phyloP scores from a whole-genome alignment of 1,140 invertebrate genomes.

The Triops cancriformis region DNA sequence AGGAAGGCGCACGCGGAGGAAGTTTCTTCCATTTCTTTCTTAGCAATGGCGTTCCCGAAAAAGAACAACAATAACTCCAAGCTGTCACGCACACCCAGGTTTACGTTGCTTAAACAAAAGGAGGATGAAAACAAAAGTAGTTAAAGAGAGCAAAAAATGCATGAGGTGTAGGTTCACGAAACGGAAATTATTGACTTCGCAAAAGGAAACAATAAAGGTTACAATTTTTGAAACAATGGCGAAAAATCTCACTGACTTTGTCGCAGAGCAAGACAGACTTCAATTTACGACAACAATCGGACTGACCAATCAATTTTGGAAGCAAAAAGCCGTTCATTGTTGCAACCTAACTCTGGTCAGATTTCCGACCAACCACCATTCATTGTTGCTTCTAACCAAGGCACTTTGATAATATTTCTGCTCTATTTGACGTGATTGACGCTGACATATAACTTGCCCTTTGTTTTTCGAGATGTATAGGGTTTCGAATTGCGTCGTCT shows the following conservation, averaged over 20 bases:
- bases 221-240: background rate
- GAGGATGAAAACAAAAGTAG: background rate
- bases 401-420: too few relatives aligned
- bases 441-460: too few relatives aligned
- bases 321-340: too few relatives aligned
- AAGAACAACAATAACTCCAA: background rate
- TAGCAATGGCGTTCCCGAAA: background rate
- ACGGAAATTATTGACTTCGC: background rate
- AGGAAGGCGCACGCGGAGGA: background rate
- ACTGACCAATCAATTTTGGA: too few relatives aligned
- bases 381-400: too few relatives aligned
- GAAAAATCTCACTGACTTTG: background rate
- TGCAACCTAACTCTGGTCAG: too few relatives aligned
- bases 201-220: background rate
- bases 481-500: too few relatives aligned
- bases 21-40: background rate
- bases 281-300: too few relatives aligned
- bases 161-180: background rate
- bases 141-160: background rate
- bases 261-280: too few relatives aligned
- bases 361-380: too few relatives aligned
- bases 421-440: too few relatives aligned
- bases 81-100: conserved; percentile 3
- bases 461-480: too few relatives aligned
- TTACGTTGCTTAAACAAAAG: conserved; percentile 2